A percentile compares a stretch with the other conserved stretches of the same genome.
Evolutionary conservation across 2,797 vertebrate species (phyloP).

Genomic region (Tarsius wallacei): DNA sequence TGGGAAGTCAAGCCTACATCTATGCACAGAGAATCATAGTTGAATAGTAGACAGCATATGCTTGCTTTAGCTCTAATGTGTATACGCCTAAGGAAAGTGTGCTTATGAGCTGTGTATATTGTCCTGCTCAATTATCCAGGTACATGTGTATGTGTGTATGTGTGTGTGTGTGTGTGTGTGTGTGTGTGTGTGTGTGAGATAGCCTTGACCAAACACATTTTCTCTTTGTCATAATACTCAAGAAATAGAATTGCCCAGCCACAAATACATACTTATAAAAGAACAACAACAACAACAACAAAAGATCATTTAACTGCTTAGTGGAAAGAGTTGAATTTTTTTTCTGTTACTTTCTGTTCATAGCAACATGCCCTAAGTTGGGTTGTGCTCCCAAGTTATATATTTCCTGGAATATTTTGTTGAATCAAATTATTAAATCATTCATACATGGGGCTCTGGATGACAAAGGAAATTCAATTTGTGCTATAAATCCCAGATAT

Average conservation of each 20-base stretch:
- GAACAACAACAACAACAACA: too few species aligned
- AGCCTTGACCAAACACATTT: conserved; percentile 1
- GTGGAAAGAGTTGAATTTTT: not conserved
- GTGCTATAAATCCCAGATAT: conserved; percentile 26
- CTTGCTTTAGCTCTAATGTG: not conserved
- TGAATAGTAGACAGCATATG: not conserved
- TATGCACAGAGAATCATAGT: not conserved
- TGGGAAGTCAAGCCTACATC: not conserved
- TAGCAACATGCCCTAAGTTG: not conserved
- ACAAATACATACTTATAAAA: not conserved
- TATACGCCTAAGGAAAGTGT: not conserved
- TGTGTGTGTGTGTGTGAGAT: too few species aligned
- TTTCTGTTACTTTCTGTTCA: not conserved
- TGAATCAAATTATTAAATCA: conserved; percentile 61
- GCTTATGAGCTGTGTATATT: not conserved
- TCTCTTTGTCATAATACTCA: not conserved
- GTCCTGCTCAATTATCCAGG: not conserved
- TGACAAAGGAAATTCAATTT: conserved; percentile 53
- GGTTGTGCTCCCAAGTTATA: not conserved
- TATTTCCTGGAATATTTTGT: conserved; percentile 27
- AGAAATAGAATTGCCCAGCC: not conserved
- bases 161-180: not conserved
- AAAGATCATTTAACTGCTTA: not conserved
- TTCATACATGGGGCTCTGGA: not conserved
- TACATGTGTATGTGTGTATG: not conserved